These are phyloP conservation scores for Aldrovandia affinis DNA, from an alignment of 2,797 vertebrate species.

Conservation along the genomic window DNA sequence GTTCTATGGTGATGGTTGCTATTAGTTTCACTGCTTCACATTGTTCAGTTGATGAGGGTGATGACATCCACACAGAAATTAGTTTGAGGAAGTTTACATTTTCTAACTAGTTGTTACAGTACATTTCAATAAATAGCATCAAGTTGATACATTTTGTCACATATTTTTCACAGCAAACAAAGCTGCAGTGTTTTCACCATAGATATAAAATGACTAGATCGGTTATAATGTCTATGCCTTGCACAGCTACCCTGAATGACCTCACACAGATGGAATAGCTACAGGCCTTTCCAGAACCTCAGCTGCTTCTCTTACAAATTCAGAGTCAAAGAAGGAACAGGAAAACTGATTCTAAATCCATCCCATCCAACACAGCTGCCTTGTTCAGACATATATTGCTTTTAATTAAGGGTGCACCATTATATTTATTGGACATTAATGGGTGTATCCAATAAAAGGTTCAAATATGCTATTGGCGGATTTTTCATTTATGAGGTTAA, in stretches of 20 bases:
- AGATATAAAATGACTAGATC: slow-evolving; percentile 46
- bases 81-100: slow-evolving; percentile 57
- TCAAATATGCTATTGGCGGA: not conserved
- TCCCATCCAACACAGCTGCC: not conserved
- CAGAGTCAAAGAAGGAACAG: not conserved
- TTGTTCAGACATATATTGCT: slow-evolving; percentile 2
- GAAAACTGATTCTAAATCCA: not conserved
- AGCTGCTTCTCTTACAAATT: not conserved
- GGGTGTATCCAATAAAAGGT: not conserved
- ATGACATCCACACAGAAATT: slow-evolving; percentile 11
- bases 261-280: not conserved
- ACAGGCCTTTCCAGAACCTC: not conserved
- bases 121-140: slow-evolving; percentile 73
- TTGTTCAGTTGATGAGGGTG: slow-evolving; percentile 5
- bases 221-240: slow-evolving; percentile 40
- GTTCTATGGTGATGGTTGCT: not conserved
- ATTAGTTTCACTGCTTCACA: not conserved
- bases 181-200: slow-evolving; percentile 61
- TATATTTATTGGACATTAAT: not conserved
- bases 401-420: not conserved
- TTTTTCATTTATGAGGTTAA: not conserved
- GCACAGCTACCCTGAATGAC: not conserved
- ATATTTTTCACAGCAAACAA: slow-evolving; percentile 65
- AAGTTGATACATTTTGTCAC: slow-evolving; percentile 60
- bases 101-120: slow-evolving; percentile 69